Conservation (phyloP, 2,797 vertebrate genomes). For the Champsocephalus gunnari region DNA sequence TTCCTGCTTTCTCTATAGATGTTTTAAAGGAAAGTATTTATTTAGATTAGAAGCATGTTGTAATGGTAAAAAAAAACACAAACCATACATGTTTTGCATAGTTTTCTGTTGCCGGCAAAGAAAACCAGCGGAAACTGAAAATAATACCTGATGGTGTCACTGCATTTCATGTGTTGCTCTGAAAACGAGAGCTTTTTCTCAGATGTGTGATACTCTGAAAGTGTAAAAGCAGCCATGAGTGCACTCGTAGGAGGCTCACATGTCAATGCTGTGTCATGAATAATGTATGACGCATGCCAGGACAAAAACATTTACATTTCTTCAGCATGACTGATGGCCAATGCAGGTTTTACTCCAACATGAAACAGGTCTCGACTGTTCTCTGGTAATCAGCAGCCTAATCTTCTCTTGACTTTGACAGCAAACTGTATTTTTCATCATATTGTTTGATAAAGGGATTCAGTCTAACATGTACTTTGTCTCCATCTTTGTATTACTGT, state of each 20-base stretch:
- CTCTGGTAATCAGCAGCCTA: conserved; percentile 32
- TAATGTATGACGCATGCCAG: conserved; percentile 53
- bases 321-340: conserved; percentile 36
- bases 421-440: conserved; percentile 37
- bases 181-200: not conserved
- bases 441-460: conserved; percentile 42
- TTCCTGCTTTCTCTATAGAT: not conserved
- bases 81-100: too few species aligned
- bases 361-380: conserved; percentile 25
- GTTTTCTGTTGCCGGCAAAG: not conserved
- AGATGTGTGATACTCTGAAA: conserved; percentile 5
- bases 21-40: not conserved
- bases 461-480: conserved; percentile 45
- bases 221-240: conserved; percentile 18
- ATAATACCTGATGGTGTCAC: too few species aligned
- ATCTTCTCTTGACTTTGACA: conserved; percentile 40
- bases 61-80: not conserved
- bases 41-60: not conserved
- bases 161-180: not conserved
- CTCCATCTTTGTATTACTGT: conserved; percentile 33
- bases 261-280: conserved; percentile 45
- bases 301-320: conserved; percentile 58
- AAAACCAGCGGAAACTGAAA: not conserved
- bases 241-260: conserved; percentile 15
- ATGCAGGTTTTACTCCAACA: conserved; percentile 17